phyloP scores from a whole-genome alignment of 2,888 invertebrate species.

The Phengaris arion region DNA sequence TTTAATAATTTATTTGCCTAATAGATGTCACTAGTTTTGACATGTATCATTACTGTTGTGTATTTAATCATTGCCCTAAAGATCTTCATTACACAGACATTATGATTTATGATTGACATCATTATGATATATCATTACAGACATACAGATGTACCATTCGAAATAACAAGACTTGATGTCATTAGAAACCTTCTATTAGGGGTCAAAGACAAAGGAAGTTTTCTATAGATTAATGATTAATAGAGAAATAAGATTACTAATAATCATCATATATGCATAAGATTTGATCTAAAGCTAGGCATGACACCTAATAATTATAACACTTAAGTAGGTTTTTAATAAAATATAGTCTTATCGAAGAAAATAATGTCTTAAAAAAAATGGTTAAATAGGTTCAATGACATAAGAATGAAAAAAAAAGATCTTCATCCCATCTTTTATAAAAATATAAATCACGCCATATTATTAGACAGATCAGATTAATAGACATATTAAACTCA shows the following conservation, averaged over 20 bases:
- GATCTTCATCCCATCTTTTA: not conserved
- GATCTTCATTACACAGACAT: slow-evolving; percentile 23
- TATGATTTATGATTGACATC: slow-evolving; percentile 29
- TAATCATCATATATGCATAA: not conserved
- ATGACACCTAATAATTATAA: no score
- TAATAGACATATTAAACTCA: slow-evolving; percentile 2
- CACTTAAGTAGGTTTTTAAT: no score
- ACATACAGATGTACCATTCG: slow-evolving; percentile 23
- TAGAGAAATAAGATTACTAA: not conserved
- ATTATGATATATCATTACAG: slow-evolving; percentile 29
- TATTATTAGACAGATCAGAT: not conserved
- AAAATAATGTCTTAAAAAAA: not conserved
- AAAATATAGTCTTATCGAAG: not conserved
- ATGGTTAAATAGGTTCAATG: not conserved
- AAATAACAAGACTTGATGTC: slow-evolving; percentile 4
- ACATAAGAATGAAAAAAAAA: not conserved
- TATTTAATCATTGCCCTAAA: slow-evolving; percentile 22
- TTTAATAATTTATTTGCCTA: slow-evolving; percentile 31
- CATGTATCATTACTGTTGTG: not conserved
- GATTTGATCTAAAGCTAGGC: no score
- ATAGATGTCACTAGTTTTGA: slow-evolving; percentile 37
- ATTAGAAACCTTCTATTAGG: not conserved
- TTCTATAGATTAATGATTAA: not conserved
- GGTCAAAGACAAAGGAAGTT: not conserved
- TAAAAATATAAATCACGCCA: not conserved